phyloP scores from a whole-genome alignment of 2,113 vertebrate species.

The Phyllostomus hastatus region DNA sequence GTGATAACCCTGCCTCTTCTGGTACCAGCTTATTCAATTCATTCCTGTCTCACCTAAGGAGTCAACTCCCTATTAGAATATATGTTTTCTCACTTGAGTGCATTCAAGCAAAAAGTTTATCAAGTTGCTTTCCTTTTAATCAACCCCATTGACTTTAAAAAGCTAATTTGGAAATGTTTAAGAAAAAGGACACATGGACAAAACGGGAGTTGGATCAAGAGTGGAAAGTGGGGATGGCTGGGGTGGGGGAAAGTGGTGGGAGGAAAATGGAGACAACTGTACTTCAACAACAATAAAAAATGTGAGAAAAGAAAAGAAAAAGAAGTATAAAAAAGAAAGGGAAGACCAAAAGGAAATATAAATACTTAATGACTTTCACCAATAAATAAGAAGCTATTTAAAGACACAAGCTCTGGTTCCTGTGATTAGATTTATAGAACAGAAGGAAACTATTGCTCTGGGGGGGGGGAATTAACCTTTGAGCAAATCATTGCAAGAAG shows the following conservation, averaged over 20 bases:
- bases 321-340: accelerated
- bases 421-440: conserved; percentile 69
- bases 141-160: conserved; percentile 49
- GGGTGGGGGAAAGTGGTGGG: too few relatives aligned
- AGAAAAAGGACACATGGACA: background rate
- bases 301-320: accelerated
- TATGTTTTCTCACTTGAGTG: background rate
- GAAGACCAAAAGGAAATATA: background rate
- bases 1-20: background rate
- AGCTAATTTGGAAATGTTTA: conserved; percentile 67
- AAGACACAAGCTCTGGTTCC: conserved; percentile 39
- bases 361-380: background rate
- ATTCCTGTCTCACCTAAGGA: background rate
- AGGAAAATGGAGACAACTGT: too few relatives aligned
- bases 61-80: background rate
- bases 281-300: too few relatives aligned
- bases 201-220: too few relatives aligned
- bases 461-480: conserved; percentile 68
- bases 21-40: background rate
- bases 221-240: too few relatives aligned
- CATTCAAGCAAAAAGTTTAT: background rate
- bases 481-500: conserved; percentile 70
- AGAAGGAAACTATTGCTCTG: conserved; percentile 69
- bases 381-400: conserved; percentile 49
- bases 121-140: conserved; percentile 43